Evolutionary conservation across 2,113 vertebrate species (phyloP).

Genomic region (Plotosus lineatus): DNA sequence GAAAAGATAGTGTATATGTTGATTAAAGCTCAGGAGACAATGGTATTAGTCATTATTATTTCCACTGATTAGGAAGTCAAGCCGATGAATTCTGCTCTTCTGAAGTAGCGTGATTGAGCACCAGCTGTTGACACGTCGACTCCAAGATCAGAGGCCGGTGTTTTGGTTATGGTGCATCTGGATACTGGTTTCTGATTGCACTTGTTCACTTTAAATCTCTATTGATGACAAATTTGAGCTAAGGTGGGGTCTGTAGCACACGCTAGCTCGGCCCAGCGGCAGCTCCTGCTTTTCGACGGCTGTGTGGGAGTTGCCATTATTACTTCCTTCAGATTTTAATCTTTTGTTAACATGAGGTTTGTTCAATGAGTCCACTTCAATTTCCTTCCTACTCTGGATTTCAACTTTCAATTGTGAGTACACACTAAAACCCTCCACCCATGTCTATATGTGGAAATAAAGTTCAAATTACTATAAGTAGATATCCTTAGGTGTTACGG

Average conservation of each 20-base stretch:
- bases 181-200: constrained; percentile 50
- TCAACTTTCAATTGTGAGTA: constrained; percentile 56
- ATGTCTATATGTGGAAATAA: constrained; percentile 55
- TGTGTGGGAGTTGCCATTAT: constrained; percentile 57
- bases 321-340: constrained; percentile 55
- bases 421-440: constrained; percentile 48
- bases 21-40: constrained; percentile 51
- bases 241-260: constrained; percentile 53
- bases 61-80: constrained; percentile 48
- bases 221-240: constrained; percentile 53
- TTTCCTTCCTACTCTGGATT: constrained; percentile 56
- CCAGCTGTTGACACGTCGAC: constrained; percentile 34
- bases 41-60: constrained; percentile 54
- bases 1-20: constrained; percentile 47
- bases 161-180: constrained; percentile 54
- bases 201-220: constrained; percentile 49
- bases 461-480: constrained; percentile 44
- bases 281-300: constrained; percentile 34
- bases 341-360: constrained; percentile 55
- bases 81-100: constrained; percentile 33
- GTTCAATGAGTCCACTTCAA: constrained; percentile 54
- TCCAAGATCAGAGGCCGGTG: constrained; percentile 50
- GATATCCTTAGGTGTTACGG: constrained; percentile 43
- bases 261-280: constrained; percentile 38
- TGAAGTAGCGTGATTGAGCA: constrained; percentile 48